Base-by-base conservation (phyloP, 2,797 vertebrate genomes). In the Decapterus maruadsi region DNA sequence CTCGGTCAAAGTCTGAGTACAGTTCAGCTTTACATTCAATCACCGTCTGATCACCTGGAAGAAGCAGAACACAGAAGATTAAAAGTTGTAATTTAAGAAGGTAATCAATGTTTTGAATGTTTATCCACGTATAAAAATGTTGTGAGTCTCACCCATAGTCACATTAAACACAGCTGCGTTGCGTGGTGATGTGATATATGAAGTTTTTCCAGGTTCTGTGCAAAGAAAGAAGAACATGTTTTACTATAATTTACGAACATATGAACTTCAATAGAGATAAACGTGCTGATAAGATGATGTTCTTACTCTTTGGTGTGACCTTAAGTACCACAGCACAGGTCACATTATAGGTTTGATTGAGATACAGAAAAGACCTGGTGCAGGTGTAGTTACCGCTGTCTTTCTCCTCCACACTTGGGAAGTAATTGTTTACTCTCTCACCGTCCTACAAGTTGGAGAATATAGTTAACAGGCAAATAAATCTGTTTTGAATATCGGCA, bases 341-440 rank as follows among this genome's bases (percentile, higher is more conserved):
- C 61, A 5, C 80, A 8, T 88, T 85, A 40, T 91, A 89, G 20
- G 22, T 59, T 17, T 82, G 80, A 12, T 67, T 62, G 3, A 55
- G 3, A 66, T 87, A 83, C 62, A 38, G 53, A 66, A 83, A 92
- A 7, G 67, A 63, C 34, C 67, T 46, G 57, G 57, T 82, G 29
- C 90, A 91, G 57, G n/a, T 89, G 87, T 91, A 93, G 43, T 38
- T 1, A 2, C 80, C 91, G 0, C 0, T 0, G 36, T 92, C 61
- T 1, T 53, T 61, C 36, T 77, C 2, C 10, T 67, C 10, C 53
- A 81, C 76, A 0, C 8, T 73, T 0, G 1, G 0, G 8, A 91
- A 84, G 66, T 72, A 45, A 31, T 0, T 0, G 0, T 8, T 0
- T 12, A 1, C 14, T 29, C 22, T 14, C 7, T 63, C 4, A 0